phyloP scores from a whole-genome alignment of 2,113 vertebrate genomes.

The Irena cyanogastra region DNA sequence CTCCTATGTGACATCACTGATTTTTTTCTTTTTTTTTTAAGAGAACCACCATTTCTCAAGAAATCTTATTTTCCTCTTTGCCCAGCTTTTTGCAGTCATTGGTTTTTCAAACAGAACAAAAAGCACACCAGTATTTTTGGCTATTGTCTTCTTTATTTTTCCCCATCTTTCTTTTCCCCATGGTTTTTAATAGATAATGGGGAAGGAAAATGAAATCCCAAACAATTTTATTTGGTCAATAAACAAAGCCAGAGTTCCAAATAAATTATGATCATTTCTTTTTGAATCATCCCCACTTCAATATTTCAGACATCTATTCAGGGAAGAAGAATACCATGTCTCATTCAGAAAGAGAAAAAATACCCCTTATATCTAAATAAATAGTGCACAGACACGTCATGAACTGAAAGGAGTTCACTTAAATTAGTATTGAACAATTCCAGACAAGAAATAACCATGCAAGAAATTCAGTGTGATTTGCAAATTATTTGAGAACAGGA shows the following conservation, averaged over 20 bases:
- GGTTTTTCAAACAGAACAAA: neutral
- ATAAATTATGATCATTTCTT: neutral
- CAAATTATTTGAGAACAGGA: neutral
- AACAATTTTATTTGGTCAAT: neutral
- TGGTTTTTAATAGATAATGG: neutral
- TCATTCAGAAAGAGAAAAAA: neutral
- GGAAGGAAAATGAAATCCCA: neutral
- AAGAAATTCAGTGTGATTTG: slow-evolving; percentile 19
- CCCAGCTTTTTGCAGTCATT: neutral
- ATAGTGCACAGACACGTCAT: neutral
- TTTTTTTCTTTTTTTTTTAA: neutral
- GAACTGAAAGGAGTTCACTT: neutral
- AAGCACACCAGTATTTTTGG: neutral
- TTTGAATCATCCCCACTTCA: neutral
- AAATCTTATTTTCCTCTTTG: neutral
- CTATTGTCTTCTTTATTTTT: neutral
- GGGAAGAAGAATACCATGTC: neutral
- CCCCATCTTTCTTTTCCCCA: neutral
- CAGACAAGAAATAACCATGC: slow-evolving; percentile 1
- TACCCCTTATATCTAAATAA: neutral
- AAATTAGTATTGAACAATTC: neutral
- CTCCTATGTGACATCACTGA: neutral
- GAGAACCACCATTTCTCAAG: neutral
- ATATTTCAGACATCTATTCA: neutral
- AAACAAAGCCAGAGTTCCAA: neutral